Conservation (phyloP, 1,140 invertebrate genomes). For the Drosophila busckii region DNA sequence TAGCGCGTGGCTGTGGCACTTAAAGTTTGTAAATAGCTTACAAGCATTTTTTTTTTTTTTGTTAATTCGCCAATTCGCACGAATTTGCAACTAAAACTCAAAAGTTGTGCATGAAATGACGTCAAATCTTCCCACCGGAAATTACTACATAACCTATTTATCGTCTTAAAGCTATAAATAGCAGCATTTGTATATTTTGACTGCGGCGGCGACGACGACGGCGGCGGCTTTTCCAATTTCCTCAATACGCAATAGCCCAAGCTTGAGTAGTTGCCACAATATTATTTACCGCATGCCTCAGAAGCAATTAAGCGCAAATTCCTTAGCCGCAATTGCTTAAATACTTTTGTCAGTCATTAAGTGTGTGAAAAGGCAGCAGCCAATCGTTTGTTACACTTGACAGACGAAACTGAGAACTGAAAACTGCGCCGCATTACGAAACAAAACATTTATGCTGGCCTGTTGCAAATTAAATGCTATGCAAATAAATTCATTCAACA, state of each 20-base stretch:
- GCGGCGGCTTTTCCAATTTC: too few species aligned
- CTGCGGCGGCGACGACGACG: too few species aligned
- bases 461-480: constrained; percentile 1
- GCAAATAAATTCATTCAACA: constrained; percentile 48
- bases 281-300: constrained; percentile 33
- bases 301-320: constrained; percentile 36
- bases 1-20: too few species aligned
- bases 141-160: constrained; percentile 13
- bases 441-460: constrained; percentile 4
- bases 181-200: background rate
- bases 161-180: background rate
- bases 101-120: background rate
- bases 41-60: too few species aligned
- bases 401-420: constrained; percentile 27
- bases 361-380: too few species aligned
- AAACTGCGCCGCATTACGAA: constrained; percentile 28
- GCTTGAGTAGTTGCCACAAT: constrained; percentile 6
- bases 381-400: constrained; percentile 56
- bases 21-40: too few species aligned
- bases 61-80: too few species aligned
- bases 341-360: constrained; percentile 35
- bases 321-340: constrained; percentile 30
- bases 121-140: constrained; percentile 20
- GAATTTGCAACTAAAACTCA: background rate
- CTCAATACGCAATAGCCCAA: too few species aligned